phyloP scores from a whole-genome alignment of 1,140 invertebrate genomes.

The Nasonia vitripennis region DNA sequence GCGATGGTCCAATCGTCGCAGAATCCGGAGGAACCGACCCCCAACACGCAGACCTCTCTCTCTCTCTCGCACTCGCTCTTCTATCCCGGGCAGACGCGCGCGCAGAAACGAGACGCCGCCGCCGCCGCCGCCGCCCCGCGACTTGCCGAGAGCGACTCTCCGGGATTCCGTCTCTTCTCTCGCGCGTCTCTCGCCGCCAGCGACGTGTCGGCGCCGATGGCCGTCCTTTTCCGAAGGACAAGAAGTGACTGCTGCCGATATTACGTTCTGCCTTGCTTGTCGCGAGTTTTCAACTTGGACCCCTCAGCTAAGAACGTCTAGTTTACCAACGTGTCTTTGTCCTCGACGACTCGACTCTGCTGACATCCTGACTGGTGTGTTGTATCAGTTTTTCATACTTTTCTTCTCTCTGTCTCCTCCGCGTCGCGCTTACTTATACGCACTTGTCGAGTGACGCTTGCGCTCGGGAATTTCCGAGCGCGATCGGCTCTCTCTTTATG shows the following conservation, averaged over 20 bases:
- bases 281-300: background rate
- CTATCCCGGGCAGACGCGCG: conserved; percentile 18
- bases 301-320: background rate
- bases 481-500: too few relatives aligned
- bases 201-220: background rate
- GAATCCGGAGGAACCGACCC: conserved; percentile 65
- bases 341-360: background rate
- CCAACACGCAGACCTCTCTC: conserved; percentile 13
- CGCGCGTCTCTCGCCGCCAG: conserved; percentile 27
- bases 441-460: background rate
- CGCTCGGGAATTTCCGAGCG: too few relatives aligned
- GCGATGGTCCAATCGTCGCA: conserved; percentile 74
- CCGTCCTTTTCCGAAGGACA: conserved; percentile 9
- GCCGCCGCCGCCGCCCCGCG: conserved; percentile 31
- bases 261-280: background rate
- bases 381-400: conserved; percentile 5
- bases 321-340: background rate
- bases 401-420: conserved; percentile 20
- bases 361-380: background rate
- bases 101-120: background rate
- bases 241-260: background rate
- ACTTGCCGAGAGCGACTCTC: conserved; percentile 9
- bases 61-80: background rate
- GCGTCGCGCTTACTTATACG: too few relatives aligned
- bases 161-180: conserved; percentile 36